phyloP scores from a whole-genome alignment of 2,113 vertebrate species.

The Pomatorhinus ruficollis region DNA sequence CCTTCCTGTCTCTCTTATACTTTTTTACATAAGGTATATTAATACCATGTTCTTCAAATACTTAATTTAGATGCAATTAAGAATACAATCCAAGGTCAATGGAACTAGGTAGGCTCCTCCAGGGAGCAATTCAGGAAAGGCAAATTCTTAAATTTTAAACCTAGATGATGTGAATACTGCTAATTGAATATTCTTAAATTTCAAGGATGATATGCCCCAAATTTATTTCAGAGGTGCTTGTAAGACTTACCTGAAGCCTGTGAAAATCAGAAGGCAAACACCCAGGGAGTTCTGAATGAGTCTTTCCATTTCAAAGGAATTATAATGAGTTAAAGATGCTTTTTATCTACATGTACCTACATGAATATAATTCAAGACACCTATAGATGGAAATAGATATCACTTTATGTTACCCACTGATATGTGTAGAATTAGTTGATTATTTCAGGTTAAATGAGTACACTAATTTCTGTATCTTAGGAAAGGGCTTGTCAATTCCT shows the following conservation, averaged over 20 bases:
- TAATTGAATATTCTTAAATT: background rate
- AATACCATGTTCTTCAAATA: background rate
- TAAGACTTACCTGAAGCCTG: background rate
- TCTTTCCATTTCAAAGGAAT: background rate
- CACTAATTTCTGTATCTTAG: background rate
- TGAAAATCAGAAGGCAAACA: background rate
- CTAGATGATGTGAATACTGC: background rate
- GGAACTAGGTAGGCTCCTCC: background rate
- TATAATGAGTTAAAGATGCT: background rate
- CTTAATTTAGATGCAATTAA: background rate
- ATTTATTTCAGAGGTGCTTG: background rate
- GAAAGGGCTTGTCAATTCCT: background rate
- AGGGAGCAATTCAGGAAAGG: conserved; percentile 1
- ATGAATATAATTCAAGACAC: background rate
- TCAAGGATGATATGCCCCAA: background rate
- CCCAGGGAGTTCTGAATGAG: background rate
- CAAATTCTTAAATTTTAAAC: conserved; percentile 18
- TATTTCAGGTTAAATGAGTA: background rate
- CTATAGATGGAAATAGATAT: background rate
- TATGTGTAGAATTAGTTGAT: background rate
- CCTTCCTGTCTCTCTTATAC: background rate
- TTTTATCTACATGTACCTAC: background rate
- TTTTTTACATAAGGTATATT: background rate
- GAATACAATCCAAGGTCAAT: background rate
- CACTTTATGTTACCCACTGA: background rate